Percentiles rank a stretch among this genome's conserved stretches.
These are phyloP conservation scores for Oceanodroma leucorhoa DNA, from an alignment of 2,797 vertebrate genomes.

Conservation along the genomic window DNA sequence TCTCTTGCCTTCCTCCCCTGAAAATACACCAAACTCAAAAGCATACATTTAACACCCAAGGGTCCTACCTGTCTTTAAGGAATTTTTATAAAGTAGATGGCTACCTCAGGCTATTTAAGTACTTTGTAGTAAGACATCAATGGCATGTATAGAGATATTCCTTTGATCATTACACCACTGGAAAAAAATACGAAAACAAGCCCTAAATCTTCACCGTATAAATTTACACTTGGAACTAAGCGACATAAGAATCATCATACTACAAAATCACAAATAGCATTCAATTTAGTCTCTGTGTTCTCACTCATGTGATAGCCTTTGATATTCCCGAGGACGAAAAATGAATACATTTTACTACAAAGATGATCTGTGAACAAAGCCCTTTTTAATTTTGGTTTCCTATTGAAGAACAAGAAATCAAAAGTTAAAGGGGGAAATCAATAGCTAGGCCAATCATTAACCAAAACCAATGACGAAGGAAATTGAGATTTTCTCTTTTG, in stretches of 20 bases:
- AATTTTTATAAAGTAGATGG: conserved; percentile 48
- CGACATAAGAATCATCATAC: neutral
- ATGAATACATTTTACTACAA: conserved; percentile 14
- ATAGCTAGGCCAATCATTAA: neutral
- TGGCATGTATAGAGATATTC: conserved; percentile 44
- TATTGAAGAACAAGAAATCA: neutral
- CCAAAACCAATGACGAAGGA: neutral
- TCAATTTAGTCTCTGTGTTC: neutral
- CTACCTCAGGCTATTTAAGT: conserved; percentile 51
- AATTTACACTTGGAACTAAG: conserved; percentile 39
- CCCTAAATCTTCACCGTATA: conserved; percentile 33
- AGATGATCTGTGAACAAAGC: neutral
- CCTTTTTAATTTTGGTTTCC: neutral
- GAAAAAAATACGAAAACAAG: conserved; percentile 17
- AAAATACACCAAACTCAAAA: neutral
- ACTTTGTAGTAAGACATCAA: conserved; percentile 66
- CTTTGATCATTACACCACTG: conserved; percentile 60
- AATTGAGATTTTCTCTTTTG: neutral
- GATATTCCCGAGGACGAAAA: conserved; percentile 38
- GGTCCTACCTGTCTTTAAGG: conserved; percentile 55
- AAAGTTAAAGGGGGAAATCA: neutral
- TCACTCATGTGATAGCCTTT: neutral
- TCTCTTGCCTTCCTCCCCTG: neutral
- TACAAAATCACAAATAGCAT: conserved; percentile 31
- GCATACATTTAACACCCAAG: conserved; percentile 16